Evolutionary conservation across 2,113 vertebrate species (phyloP).

Genomic region (Marcusenius ussheri): DNA sequence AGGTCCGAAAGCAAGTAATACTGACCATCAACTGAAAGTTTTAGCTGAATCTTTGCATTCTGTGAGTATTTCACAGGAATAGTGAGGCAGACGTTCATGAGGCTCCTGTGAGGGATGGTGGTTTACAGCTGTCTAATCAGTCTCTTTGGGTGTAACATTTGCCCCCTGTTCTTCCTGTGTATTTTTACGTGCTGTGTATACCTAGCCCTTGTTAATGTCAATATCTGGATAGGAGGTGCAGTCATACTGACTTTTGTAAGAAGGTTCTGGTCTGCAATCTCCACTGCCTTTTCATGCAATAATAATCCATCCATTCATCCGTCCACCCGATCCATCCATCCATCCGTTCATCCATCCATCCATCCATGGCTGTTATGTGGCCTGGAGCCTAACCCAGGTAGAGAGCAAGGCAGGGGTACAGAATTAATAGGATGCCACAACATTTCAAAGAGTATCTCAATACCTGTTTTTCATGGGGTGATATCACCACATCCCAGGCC

Average conservation of each 20-base stretch:
- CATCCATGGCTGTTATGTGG: not conserved
- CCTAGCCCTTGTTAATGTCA: not conserved
- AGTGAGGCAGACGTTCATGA: not conserved
- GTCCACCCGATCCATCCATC: not conserved
- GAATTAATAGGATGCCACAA: not conserved
- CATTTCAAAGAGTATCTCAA: not conserved
- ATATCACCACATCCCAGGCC: not conserved
- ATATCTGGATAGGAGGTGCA: not conserved
- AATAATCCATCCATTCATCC: not conserved
- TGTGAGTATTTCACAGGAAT: not conserved
- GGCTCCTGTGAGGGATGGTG: not conserved
- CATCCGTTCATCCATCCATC: not conserved
- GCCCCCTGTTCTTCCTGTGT: not conserved
- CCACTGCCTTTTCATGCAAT: not conserved
- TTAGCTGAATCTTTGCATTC: not conserved
- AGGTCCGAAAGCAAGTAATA: not conserved
- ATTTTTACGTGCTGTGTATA: not conserved
- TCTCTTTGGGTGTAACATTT: not conserved
- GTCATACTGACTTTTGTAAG: not conserved
- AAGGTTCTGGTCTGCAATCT: not conserved
- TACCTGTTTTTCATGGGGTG: not conserved
- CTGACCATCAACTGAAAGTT: not conserved
- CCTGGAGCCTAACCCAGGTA: not conserved
- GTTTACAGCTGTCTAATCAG: not conserved
- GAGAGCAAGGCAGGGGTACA: not conserved